A percentile compares a stretch with the other conserved stretches of the same genome.
Evolutionary conservation across 2,113 vertebrate genomes (phyloP).

Genomic region (Macrotus californicus): DNA sequence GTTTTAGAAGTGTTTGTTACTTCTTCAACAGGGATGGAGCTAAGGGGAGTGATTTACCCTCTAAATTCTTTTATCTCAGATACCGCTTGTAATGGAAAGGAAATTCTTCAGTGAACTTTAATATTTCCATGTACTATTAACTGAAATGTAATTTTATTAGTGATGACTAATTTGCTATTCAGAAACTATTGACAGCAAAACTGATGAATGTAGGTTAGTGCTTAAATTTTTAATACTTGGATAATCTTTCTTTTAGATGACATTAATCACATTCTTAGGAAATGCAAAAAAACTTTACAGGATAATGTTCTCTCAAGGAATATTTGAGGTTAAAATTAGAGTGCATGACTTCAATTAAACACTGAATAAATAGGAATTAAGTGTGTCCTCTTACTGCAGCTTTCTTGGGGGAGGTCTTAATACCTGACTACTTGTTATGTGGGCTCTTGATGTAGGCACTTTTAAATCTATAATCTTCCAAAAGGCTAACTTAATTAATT

Average conservation of each 20-base stretch:
- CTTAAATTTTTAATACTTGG: constrained; percentile 24
- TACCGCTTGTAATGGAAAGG: neutral
- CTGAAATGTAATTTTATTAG: constrained; percentile 24
- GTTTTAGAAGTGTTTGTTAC: constrained; percentile 6
- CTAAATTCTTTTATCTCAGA: neutral
- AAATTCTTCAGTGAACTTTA: constrained; percentile 24
- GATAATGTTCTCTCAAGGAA: constrained; percentile 24
- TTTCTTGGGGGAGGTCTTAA: neutral
- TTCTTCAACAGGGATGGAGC: neutral
- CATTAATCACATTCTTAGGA: constrained; percentile 24
- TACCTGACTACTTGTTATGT: neutral
- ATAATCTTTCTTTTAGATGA: constrained; percentile 13
- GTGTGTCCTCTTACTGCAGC: neutral
- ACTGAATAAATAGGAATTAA: neutral
- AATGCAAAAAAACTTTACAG: neutral
- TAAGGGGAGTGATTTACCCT: neutral
- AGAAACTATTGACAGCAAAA: constrained; percentile 50
- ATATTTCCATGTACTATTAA: neutral
- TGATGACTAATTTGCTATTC: constrained; percentile 25
- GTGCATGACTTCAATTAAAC: neutral
- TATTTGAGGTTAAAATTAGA: constrained; percentile 27
- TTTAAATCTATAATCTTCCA: neutral
- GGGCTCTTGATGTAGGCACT: neutral
- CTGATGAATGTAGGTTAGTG: neutral
- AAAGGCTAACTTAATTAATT: neutral